phyloP scores from a whole-genome alignment of 1,140 invertebrate genomes.

The Gryllus bimaculatus region DNA sequence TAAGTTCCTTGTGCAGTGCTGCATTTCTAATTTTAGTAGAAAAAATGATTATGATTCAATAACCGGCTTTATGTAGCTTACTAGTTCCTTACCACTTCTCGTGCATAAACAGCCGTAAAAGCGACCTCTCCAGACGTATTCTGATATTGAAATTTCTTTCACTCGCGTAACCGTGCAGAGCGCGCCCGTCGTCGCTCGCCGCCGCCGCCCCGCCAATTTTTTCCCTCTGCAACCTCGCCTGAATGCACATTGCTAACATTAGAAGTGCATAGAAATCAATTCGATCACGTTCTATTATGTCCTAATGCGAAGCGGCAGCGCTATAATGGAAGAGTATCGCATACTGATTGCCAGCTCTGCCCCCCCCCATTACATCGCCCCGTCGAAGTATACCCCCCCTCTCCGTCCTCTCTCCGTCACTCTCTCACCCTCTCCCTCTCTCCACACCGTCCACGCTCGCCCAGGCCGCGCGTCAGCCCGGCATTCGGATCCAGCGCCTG shows the following conservation, averaged over 20 bases:
- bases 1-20: too few species aligned
- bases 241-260: background rate
- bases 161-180: too few species aligned
- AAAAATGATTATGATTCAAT: too few species aligned
- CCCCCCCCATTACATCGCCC: background rate
- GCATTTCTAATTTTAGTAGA: too few species aligned
- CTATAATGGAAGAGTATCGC: background rate
- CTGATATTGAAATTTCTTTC: too few species aligned
- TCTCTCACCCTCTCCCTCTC: background rate
- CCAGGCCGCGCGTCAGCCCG: too few species aligned
- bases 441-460: background rate
- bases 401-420: background rate
- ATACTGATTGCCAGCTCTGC: background rate
- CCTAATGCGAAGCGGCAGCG: background rate
- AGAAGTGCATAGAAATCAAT: background rate
- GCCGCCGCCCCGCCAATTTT: background rate
- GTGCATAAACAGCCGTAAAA: too few species aligned
- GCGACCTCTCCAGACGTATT: too few species aligned
- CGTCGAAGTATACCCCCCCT: background rate
- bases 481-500: too few species aligned
- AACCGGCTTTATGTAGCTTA: too few species aligned
- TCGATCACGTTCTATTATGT: background rate
- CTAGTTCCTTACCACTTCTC: too few species aligned
- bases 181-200: background rate
- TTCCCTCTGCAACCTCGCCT: background rate